A percentile compares a stretch with the other conserved stretches of the same genome.
phyloP scores from a whole-genome alignment of 1,140 invertebrate species.

The Hermetia illucens region DNA sequence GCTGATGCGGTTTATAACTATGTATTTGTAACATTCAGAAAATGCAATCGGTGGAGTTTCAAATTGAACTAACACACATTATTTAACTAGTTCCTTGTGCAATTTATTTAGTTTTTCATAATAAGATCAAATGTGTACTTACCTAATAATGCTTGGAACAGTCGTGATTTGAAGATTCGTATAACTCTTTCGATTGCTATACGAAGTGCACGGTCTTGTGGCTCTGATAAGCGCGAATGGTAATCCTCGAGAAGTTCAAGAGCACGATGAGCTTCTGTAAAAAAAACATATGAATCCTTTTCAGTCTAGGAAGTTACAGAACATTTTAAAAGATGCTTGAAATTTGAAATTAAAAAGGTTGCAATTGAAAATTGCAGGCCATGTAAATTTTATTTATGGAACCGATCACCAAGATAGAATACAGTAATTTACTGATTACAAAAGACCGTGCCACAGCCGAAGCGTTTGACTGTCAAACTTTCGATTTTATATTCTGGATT shows the following conservation, averaged over 20 bases:
- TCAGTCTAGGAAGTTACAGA: neutral
- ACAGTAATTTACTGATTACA: neutral
- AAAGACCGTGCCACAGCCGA: neutral
- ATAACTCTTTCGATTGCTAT: conserved; percentile 94
- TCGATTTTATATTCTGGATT: too few species aligned
- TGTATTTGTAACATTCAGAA: too few species aligned
- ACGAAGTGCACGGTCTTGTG: conserved; percentile 85
- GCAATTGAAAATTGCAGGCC: neutral
- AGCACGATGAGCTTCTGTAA: conserved; percentile 90
- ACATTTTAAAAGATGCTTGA: neutral
- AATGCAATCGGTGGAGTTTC: too few species aligned
- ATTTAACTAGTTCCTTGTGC: too few species aligned
- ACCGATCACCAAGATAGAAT: neutral
- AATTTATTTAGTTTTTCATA: neutral
- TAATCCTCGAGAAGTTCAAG: conserved; percentile 95
- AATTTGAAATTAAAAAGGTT: neutral
- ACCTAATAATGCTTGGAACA: conserved; percentile 95
- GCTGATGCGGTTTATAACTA: too few species aligned
- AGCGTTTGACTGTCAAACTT: too few species aligned
- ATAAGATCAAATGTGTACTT: conserved; percentile 33
- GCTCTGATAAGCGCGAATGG: conserved; percentile 78
- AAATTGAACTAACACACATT: too few species aligned
- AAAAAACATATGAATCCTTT: conserved; percentile 9
- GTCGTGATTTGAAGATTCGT: conserved; percentile 90
- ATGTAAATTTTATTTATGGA: neutral